Conservation (phyloP, 2,888 invertebrate species). For the Hetaerina titia region DNA sequence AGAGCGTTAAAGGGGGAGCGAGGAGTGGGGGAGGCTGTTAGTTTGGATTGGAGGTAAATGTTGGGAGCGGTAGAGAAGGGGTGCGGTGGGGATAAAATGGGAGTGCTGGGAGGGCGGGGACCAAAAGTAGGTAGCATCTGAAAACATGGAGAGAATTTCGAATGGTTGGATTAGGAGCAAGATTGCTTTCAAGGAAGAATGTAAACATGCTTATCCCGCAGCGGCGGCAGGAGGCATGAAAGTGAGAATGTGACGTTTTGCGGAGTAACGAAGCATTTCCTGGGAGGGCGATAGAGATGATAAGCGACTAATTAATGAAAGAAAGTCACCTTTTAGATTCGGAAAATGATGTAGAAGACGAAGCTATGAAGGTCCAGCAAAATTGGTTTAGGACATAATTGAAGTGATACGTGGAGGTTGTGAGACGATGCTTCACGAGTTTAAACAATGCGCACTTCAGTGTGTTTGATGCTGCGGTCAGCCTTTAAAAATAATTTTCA, state of each 20-base stretch:
- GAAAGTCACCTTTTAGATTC: not conserved
- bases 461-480: too few species aligned
- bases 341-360: not conserved
- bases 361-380: not conserved
- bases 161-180: conserved; percentile 5
- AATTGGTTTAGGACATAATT: too few species aligned
- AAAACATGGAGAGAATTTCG: not conserved
- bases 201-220: not conserved
- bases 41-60: not conserved
- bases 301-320: not conserved
- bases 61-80: not conserved
- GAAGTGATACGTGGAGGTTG: too few species aligned
- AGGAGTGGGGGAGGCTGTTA: not conserved
- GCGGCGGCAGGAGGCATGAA: not conserved
- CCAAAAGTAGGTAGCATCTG: not conserved
- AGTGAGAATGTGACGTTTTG: conserved; percentile 20
- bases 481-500: too few species aligned
- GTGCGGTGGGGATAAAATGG: not conserved
- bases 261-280: not conserved
- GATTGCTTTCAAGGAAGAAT: not conserved
- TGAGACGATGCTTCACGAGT: too few species aligned
- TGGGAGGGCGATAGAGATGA: not conserved
- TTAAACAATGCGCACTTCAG: too few species aligned
- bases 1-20: too few species aligned
- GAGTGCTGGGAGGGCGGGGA: not conserved